Base-by-base conservation (phyloP, 2,113 vertebrate genomes). In the Misgurnus anguillicaudatus region DNA sequence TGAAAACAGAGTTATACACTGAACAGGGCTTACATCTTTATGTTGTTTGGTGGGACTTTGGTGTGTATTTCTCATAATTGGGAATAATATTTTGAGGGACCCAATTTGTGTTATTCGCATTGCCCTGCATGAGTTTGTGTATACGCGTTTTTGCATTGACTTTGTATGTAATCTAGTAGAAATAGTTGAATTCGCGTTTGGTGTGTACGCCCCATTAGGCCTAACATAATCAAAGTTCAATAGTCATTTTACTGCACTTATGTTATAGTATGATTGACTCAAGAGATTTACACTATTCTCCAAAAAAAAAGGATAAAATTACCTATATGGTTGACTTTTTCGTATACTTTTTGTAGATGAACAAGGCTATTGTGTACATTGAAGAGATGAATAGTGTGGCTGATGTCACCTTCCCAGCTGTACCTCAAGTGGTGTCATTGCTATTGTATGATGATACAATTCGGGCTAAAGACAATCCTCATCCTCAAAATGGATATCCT, bases 331-430 rank as follows among this genome's bases (percentile, higher is more conserved):
- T 47, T 68, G 17, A 13, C 9, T 21, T 71, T 58, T 58, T 84
- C 77, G 21, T 9, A 79, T 70, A 77, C 75, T 19, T 61, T 81
- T 72, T 60, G 72, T 79, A 96, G 95, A 78, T 87, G 60, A 89
- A 85, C 77, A 96, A 95, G 85, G 94, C 93, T 61, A 94, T 94
- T 80, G 92, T 96, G 64, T 95, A 95, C 67, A 94, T 96, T n/a
- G 95, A 96, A 83, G 94, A 95, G 88, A 89, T 89, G 79, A 91
- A 89, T 85, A 95, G 92, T 83, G 91, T 95, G 90, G 94, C 94
- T 24, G 94, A 95, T 64, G 94, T 95, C 68, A 95, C 94, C 45
- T 96, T 96, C 85, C 94, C 95, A 3, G 94, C 95, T 1, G 88
- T 95, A 14, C 95, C 95, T 75, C 90, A 94, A 84, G 89, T 95